Conservation (phyloP, 2,113 vertebrate genomes). For the Ardeotis arabs region DNA sequence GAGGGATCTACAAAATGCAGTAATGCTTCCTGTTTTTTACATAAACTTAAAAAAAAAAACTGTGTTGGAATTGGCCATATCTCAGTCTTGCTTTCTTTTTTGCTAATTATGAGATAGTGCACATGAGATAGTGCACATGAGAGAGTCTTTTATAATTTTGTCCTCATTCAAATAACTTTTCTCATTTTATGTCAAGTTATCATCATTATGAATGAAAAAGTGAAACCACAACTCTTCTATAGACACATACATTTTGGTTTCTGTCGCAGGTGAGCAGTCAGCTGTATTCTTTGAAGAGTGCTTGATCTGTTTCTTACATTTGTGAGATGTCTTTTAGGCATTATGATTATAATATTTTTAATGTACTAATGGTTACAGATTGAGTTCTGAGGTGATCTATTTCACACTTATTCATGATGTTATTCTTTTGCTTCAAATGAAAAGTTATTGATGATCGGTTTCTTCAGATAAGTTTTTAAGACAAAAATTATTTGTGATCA, state of each 20-base stretch:
- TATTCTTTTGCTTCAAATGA: not conserved
- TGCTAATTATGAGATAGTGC: not conserved
- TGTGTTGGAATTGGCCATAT: not conserved
- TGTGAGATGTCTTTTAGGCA: not conserved
- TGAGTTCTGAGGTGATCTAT: not conserved
- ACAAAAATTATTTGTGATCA: not conserved
- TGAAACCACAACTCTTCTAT: not conserved
- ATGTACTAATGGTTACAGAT: not conserved
- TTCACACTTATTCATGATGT: not conserved
- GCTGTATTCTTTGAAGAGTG: not conserved
- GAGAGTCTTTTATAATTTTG: not conserved
- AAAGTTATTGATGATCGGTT: not conserved
- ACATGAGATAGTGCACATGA: not conserved
- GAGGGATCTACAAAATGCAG: not conserved
- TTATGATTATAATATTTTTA: not conserved
- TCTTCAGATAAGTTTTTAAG: not conserved
- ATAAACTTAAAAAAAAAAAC: not conserved
- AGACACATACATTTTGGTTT: not conserved
- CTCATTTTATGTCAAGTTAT: not conserved
- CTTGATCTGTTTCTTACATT: not conserved
- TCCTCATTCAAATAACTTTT: not conserved
- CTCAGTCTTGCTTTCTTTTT: not conserved
- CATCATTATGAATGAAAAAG: not conserved
- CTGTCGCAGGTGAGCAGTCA: not conserved
- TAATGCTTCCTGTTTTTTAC: not conserved